phyloP scores from a whole-genome alignment of 2,888 invertebrate species.

The Eugnorisma glareosa region DNA sequence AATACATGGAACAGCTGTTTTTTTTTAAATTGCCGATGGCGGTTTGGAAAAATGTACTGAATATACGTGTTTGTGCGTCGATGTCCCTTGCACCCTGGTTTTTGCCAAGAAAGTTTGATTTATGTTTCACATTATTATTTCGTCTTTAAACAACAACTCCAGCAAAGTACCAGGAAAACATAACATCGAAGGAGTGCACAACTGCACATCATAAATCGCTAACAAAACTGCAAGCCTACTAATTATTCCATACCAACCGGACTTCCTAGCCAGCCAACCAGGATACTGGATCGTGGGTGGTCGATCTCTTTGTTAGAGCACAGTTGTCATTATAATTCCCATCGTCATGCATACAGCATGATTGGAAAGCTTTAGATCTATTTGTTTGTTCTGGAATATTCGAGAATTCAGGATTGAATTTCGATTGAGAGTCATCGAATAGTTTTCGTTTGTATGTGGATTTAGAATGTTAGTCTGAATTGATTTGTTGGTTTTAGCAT shows the following conservation, averaged over 20 bases:
- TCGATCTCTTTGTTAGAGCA: constrained; percentile 41
- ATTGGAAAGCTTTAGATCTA: constrained; percentile 27
- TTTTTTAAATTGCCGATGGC: too few species aligned
- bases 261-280: constrained; percentile 49
- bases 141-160: background rate
- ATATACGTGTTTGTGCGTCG: too few species aligned
- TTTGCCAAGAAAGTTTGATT: background rate
- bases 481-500: background rate
- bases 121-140: too few species aligned
- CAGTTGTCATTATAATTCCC: constrained; percentile 54
- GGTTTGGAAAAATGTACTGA: too few species aligned
- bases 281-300: constrained; percentile 57
- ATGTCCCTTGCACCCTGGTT: too few species aligned
- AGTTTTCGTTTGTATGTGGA: background rate
- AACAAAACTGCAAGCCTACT: constrained; percentile 28
- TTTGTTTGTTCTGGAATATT: constrained; percentile 17
- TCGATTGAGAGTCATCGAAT: constrained; percentile 13
- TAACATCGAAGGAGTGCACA: constrained; percentile 2
- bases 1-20: too few species aligned
- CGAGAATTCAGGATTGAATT: constrained; percentile 18
- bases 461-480: constrained; percentile 4
- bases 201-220: constrained; percentile 9
- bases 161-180: constrained; percentile 30
- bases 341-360: constrained; percentile 3
- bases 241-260: constrained; percentile 46